Evolutionary conservation across 2,888 invertebrate genomes (phyloP).

Genomic region (Spisula solida): DNA sequence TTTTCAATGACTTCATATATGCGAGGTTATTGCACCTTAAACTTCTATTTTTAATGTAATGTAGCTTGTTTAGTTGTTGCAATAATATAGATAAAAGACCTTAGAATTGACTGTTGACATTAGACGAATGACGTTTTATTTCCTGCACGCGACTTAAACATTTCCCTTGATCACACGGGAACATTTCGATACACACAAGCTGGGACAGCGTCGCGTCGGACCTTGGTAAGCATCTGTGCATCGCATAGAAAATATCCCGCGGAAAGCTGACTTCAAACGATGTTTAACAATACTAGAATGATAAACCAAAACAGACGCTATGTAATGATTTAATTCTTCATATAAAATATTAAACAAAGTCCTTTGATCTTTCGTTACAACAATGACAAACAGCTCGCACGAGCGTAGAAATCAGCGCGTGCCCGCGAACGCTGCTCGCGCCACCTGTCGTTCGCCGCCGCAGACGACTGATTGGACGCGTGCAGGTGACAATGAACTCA

Average conservation of each 20-base stretch:
- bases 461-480: constrained; percentile 57
- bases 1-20: too few relatives aligned
- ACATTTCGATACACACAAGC: background rate
- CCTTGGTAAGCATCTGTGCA: background rate
- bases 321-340: constrained; percentile 49
- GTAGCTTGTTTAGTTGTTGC: too few relatives aligned
- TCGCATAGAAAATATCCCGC: background rate
- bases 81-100: too few relatives aligned
- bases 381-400: constrained; percentile 18
- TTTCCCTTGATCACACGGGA: background rate
- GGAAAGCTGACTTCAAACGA: constrained; percentile 35
- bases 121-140: background rate
- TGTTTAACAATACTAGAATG: constrained; percentile 27
- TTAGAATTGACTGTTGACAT: too few relatives aligned
- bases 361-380: constrained; percentile 48
- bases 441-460: constrained; percentile 58
- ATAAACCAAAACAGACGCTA: constrained; percentile 29
- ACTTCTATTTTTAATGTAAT: too few relatives aligned
- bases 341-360: constrained; percentile 53
- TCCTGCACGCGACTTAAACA: background rate
- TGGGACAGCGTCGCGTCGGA: background rate
- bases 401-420: constrained; percentile 41
- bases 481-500: constrained; percentile 63
- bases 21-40: too few relatives aligned
- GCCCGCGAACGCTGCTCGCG: constrained; percentile 45